Base-by-base conservation (phyloP, 1,140 invertebrate genomes). In the Xylocopa sonorina region DNA sequence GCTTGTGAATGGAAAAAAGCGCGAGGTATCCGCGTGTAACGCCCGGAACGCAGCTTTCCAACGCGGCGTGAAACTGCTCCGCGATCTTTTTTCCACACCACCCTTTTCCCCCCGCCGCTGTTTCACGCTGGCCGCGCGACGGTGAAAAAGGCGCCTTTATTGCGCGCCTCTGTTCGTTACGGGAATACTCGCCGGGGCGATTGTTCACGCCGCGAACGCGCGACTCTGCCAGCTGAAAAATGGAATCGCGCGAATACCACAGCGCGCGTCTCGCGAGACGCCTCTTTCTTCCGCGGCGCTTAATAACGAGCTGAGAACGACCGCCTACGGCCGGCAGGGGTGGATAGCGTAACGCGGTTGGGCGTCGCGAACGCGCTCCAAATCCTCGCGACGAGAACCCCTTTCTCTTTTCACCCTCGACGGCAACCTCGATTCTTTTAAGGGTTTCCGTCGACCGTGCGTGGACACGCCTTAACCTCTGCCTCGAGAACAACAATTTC, bases 131-230 rank as follows among this genome's bases (percentile, higher is more conserved):
- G n/a, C 21, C 4, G 34, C 34, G 7, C 6, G n/a, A n/a, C 6
- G 46, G 48, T 10, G 21, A 50, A 67, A 51, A 34, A 24, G 64
- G 48, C 12, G 12, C 29, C 14, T 50, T 67, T 67, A 67, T 67
- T 67, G 48, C 34, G 21, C 64, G n/a, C 64, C n/a, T 50, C 29
- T 67, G 46, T 67, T 67, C 64, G 64, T 67, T 67, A 67, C 64
- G 50, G 64, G 51, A 67, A 67, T 67, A 67, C 64, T 67, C 64
- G 64, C 64, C n/a, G 64, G 18, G 41, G 14, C 48, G 64, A 67
- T 67, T 67, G 64, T 67, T 67, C 46, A 32, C 64, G 43, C n/a
- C n/a, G 21, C 64, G 46, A 67, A 34, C 50, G 29, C 46, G 27
- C 12, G 29, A 34, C 62, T 64, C 0, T 21, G 4, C 2, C n/a